Conservation (phyloP, 2,797 vertebrate species). For the Cryptoprocta ferox region DNA sequence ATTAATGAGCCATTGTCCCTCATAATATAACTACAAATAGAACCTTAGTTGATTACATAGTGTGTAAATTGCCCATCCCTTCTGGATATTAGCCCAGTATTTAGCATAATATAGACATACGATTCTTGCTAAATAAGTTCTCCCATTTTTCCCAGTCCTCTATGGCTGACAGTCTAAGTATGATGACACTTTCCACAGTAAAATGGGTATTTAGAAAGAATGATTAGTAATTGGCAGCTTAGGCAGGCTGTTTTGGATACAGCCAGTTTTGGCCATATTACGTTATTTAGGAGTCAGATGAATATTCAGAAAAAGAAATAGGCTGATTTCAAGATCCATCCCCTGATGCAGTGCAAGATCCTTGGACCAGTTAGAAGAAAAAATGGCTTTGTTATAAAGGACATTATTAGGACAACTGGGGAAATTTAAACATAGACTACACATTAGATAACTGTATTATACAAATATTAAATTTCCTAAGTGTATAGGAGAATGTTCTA, state of each 20-base stretch:
- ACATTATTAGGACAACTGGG: neutral
- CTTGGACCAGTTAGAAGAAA: neutral
- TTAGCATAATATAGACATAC: neutral
- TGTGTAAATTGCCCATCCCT: neutral
- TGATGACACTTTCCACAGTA: neutral
- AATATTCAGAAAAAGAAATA: slow-evolving; percentile 4
- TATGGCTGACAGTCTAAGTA: slow-evolving; percentile 35
- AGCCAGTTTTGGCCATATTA: neutral
- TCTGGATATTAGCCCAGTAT: slow-evolving; percentile 36
- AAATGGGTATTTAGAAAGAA: slow-evolving; percentile 59
- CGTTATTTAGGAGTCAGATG: slow-evolving; percentile 33
- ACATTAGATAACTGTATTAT: neutral
- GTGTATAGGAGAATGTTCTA: neutral
- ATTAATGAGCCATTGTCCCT: slow-evolving; percentile 49
- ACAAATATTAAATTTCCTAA: neutral
- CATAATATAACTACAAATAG: slow-evolving; percentile 34
- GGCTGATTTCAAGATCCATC: slow-evolving; percentile 15
- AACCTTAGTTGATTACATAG: slow-evolving; percentile 9
- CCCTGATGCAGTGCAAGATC: neutral
- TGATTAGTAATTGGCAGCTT: slow-evolving; percentile 47
- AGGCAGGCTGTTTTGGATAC: slow-evolving; percentile 16
- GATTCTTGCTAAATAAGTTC: slow-evolving; percentile 44
- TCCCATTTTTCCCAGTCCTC: slow-evolving; percentile 20
- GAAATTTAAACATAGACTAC: neutral
- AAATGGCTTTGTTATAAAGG: slow-evolving; percentile 25